Conservation (phyloP, 2,113 vertebrate genomes). For the Henicopernis longicauda region DNA sequence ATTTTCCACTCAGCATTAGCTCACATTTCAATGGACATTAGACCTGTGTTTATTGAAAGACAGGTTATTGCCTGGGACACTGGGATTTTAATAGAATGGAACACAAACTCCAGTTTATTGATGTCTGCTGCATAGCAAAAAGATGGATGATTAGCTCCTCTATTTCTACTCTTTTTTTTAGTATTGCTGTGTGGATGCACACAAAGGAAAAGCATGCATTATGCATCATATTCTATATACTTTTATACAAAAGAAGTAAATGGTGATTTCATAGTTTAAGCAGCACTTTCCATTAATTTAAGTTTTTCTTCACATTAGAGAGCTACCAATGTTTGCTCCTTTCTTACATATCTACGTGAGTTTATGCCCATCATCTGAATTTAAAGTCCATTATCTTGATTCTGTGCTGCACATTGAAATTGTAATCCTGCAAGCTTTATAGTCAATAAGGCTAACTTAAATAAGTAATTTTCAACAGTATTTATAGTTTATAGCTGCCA, state of each 20-base stretch:
- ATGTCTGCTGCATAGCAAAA: conserved; percentile 31
- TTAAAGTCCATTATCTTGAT: conserved; percentile 14
- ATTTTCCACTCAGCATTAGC: conserved; percentile 27
- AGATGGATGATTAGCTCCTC: conserved; percentile 27
- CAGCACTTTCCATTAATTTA: not conserved
- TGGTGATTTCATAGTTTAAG: not conserved
- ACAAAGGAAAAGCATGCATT: conserved; percentile 1
- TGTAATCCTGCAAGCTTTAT: not conserved
- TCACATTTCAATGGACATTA: conserved; percentile 35
- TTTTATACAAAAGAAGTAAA: not conserved
- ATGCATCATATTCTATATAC: not conserved
- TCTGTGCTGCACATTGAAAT: not conserved
- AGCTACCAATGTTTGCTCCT: not conserved
- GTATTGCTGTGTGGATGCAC: not conserved
- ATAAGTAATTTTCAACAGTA: not conserved
- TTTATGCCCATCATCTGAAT: conserved; percentile 4
- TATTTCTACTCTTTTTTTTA: not conserved
- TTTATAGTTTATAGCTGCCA: not conserved
- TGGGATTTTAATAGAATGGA: conserved; percentile 53
- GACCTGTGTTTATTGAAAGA: conserved; percentile 34
- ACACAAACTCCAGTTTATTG: conserved; percentile 52
- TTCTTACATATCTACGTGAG: not conserved
- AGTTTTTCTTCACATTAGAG: not conserved
- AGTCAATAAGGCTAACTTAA: not conserved
- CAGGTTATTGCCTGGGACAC: conserved; percentile 43